phyloP scores from a whole-genome alignment of 2,113 vertebrate species.

The Vidua macroura region DNA sequence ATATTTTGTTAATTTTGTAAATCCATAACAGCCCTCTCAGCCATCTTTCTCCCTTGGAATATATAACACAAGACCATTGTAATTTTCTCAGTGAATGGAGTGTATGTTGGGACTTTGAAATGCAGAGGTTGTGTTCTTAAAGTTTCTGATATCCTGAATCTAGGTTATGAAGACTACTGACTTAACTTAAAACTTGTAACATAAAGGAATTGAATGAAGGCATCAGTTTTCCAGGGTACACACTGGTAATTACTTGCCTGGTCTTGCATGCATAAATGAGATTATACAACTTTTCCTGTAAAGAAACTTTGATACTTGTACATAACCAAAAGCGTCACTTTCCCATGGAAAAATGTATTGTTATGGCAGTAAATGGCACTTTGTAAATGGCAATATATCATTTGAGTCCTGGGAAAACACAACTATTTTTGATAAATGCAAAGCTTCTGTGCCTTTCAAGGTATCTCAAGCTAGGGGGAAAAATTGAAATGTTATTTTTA shows the following conservation, averaged over 20 bases:
- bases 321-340: neutral
- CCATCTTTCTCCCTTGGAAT: neutral
- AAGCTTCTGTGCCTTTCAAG: neutral
- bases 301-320: neutral
- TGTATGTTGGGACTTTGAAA: neutral
- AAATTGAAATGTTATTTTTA: neutral
- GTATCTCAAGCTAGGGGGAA: accelerated
- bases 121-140: neutral
- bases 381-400: neutral
- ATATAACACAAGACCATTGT: neutral
- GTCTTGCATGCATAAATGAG: neutral
- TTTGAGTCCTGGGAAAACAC: neutral
- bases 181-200: neutral
- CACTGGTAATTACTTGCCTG: neutral
- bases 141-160: neutral
- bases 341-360: neutral
- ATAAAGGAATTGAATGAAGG: neutral
- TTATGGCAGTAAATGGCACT: neutral
- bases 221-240: neutral
- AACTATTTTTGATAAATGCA: neutral
- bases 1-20: neutral
- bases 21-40: neutral
- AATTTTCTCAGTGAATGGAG: neutral
- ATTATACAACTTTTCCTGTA: neutral
- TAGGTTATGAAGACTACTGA: neutral